Conservation (phyloP, 2,888 invertebrate species). For the Alviniconcha strummeri region DNA sequence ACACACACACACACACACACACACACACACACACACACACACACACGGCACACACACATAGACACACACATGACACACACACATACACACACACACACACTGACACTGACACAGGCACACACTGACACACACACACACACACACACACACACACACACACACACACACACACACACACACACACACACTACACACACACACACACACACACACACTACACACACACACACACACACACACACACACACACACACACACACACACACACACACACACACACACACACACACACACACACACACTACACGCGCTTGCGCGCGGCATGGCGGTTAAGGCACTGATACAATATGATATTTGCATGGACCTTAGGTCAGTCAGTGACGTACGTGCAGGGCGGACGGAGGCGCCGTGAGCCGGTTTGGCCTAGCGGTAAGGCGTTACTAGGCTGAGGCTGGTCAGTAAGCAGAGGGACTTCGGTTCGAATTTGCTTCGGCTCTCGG, state of each 20-base stretch:
- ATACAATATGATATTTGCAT: too few species aligned
- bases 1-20: background rate
- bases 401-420: too few species aligned
- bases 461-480: too few species aligned
- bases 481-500: too few species aligned
- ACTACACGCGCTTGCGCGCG: background rate
- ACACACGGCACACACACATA: background rate
- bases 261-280: slow-evolving; percentile 12
- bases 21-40: slow-evolving; percentile 7
- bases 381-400: too few species aligned
- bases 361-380: too few species aligned
- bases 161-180: background rate
- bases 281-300: slow-evolving; percentile 12
- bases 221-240: background rate
- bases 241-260: slow-evolving; percentile 7
- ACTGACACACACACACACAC: background rate
- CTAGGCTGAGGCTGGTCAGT: too few species aligned
- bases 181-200: too few species aligned
- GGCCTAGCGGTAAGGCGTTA: too few species aligned
- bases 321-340: too few species aligned
- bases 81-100: slow-evolving; percentile 14
- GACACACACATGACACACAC: background rate
- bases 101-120: background rate
- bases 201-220: too few species aligned
- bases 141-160: too few species aligned